Evolutionary conservation across 2,113 vertebrate species (phyloP).

Genomic region (Caloenas nicobarica): DNA sequence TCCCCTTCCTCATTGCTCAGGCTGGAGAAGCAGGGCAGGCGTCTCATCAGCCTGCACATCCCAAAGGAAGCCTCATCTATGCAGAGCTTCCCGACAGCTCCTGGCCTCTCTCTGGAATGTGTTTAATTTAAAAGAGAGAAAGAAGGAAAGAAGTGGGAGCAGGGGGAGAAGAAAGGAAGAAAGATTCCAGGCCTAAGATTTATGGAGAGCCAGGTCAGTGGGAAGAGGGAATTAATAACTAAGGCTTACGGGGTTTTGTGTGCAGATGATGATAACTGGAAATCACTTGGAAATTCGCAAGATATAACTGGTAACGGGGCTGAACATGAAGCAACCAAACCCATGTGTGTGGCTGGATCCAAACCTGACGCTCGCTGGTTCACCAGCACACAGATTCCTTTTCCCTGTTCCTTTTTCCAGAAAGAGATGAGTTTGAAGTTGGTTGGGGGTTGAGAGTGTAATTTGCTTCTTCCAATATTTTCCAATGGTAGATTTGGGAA

Average conservation of each 20-base stretch:
- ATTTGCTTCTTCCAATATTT: background rate
- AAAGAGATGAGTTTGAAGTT: background rate
- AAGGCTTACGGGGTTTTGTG: background rate
- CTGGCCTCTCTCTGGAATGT: slow-evolving; percentile 48
- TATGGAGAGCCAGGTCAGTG: slow-evolving; percentile 44
- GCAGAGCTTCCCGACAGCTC: slow-evolving; percentile 34
- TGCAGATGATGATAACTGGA: background rate
- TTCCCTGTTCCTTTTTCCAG: background rate
- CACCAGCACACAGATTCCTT: background rate
- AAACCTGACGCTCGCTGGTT: background rate
- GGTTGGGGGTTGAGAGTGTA: background rate
- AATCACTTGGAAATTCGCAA: slow-evolving; percentile 7
- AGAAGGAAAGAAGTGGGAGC: slow-evolving; percentile 20
- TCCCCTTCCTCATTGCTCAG: background rate
- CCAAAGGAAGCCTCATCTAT: background rate
- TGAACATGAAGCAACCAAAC: background rate
- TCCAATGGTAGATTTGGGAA: background rate
- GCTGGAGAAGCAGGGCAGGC: background rate
- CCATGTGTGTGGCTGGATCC: background rate
- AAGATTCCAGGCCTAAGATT: slow-evolving; percentile 54
- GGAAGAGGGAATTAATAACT: slow-evolving; percentile 51
- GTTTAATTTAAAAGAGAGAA: slow-evolving; percentile 66
- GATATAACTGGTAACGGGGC: background rate
- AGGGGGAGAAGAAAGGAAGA: slow-evolving; percentile 45
- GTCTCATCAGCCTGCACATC: background rate